Base-by-base conservation (phyloP, 1,140 invertebrate species). In the Epicauta chinensis region DNA sequence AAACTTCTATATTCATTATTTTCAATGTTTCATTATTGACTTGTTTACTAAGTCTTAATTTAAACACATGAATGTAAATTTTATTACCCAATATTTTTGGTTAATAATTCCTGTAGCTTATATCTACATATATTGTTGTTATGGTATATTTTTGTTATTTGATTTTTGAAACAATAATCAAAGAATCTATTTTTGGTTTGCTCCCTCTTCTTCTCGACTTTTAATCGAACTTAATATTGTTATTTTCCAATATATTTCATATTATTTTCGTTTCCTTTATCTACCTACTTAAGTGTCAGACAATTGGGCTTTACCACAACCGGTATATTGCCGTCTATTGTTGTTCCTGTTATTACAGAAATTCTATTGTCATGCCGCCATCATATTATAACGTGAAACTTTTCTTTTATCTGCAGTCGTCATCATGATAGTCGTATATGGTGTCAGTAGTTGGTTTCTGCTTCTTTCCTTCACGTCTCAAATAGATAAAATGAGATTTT, bases 241-340 rank as follows among this genome's bases (percentile, higher is more conserved):
- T 23, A 23, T 23, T 23, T 23, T 2, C 7, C 23, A 23, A 23
- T 23, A 23, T 60, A 58, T 55, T 52, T 60, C 55, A 51, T 56
- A 57, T 53, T 54, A 60, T 60, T 53, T 44, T 23, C 23, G 23
- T 53, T 47, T 47, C 54, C 47, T 41, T 58, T 58, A 56, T 60
- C 52, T 53, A 52, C 48, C 56, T 59, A 56, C 53, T 59, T 59
- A 61, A 59, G 50, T 57, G 57, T 56, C 59, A 51, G 53, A 61
- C 61, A 59, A 63, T 59, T 58, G 59, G 53, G 41, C 51, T 59
- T 58, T 58, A 38, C 23, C 23, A 37, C 43, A 38, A 51, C 52
- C 53, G 55, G 49, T 58, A 65, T 65, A 65, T 64, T 65, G 64
- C 64, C 47, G 60, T 55, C 62, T 55, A 60, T 65, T 65, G 64